Conservation (phyloP, 1,140 invertebrate genomes). For the Nasonia vitripennis region DNA sequence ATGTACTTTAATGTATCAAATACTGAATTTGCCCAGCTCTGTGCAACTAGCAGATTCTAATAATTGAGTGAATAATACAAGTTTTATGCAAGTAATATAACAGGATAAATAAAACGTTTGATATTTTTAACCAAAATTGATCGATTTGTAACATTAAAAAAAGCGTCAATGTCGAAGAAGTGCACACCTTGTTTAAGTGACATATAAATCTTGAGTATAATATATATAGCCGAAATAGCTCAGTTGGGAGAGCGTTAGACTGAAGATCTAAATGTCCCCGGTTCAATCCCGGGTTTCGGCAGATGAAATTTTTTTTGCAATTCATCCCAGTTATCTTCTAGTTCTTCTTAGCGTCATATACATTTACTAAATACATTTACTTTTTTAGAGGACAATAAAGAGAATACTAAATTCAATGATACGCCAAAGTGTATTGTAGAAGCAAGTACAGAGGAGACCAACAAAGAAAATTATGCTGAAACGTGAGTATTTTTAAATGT, state of each 20-base stretch:
- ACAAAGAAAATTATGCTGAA: background rate
- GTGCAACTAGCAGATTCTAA: too few species aligned
- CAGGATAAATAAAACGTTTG: too few species aligned
- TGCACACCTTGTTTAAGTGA: background rate
- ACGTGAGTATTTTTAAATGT: too few species aligned
- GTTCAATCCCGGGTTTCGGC: slow-evolving; percentile 65
- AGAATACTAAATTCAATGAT: background rate
- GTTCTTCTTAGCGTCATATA: background rate
- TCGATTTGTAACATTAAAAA: background rate
- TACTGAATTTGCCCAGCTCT: too few species aligned
- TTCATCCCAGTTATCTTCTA: slow-evolving; percentile 24
- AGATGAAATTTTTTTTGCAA: slow-evolving; percentile 47
- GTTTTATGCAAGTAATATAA: too few species aligned
- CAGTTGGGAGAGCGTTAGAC: slow-evolving; percentile 79
- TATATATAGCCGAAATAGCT: slow-evolving; percentile 76
- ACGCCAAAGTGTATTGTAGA: background rate
- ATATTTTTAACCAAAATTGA: too few species aligned
- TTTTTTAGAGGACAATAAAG: slow-evolving; percentile 29
- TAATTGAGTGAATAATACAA: too few species aligned
- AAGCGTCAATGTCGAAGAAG: background rate
- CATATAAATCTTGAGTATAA: too few species aligned
- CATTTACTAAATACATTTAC: slow-evolving; percentile 18
- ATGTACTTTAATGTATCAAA: too few species aligned
- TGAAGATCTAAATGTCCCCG: slow-evolving; percentile 79
- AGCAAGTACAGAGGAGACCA: background rate